Base-by-base conservation (phyloP, 2,888 invertebrate species). In the Rhodophaea formosa region DNA sequence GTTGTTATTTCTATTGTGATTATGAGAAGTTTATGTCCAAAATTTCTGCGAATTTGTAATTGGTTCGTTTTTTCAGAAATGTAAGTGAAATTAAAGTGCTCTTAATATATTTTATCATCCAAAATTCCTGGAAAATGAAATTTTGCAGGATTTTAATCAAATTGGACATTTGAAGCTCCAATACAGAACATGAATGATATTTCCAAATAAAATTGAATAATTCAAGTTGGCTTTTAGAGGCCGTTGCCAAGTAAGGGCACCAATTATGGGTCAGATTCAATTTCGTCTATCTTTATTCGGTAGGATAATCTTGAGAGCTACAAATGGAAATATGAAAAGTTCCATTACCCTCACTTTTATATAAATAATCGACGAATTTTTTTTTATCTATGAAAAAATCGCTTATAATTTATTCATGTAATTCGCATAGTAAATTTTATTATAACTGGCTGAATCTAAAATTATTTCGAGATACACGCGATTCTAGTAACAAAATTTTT, bases 241-340 rank as follows among this genome's bases (percentile, higher is more conserved):
- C 14, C 47, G 43, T 49, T 59, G 61, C 57, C 16, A 55, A 59
- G 59, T 62, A 54, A 51, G 44, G 61, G 56, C 57, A 61, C 68
- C 69, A 71, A 71, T 73, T 74, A 75, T 61, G 65, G 71, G 59
- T 66, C 71, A 69, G 72, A 79, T 75, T 77, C 72, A 75, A 79
- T 80, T 78, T 74, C 65, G 63, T 66, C 66, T 68, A 73, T 69
- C 75, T 75, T 78, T 75, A 75, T 79, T 72, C 70, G 73, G 64
- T 69, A 71, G 69, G 70, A 76, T 79, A 74, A 77, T 74, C 71
- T 69, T 62, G 68, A 75, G 74, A 69, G 74, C 75, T 75, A 74
- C 66, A 68, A 69, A 61, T 67, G 71, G 72, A 70, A 74, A 70
- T 71, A 73, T 69, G 64, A 68, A 65, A 69, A 64, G 58, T 59